A percentile compares a stretch with the other conserved stretches of the same genome.
Evolutionary conservation across 2,888 invertebrate genomes (phyloP).

Genomic region (Rotaria macrura): DNA sequence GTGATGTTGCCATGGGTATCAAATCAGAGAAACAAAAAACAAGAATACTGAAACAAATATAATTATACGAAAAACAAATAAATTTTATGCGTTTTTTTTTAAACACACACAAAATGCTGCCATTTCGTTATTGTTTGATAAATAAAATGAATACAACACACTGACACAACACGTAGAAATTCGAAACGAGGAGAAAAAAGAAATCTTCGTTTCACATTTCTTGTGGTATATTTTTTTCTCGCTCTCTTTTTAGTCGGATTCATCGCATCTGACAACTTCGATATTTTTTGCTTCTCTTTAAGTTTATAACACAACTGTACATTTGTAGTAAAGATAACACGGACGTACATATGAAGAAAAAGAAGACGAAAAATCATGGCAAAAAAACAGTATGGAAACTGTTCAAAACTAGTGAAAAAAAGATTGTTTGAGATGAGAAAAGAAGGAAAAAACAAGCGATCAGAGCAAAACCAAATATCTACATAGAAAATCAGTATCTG

Average conservation of each 20-base stretch:
- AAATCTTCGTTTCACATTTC: no score
- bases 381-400: not conserved
- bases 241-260: no score
- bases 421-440: not conserved
- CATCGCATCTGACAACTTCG: not conserved
- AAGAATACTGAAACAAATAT: not conserved
- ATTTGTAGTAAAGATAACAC: not conserved
- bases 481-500: not conserved
- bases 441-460: not conserved
- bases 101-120: not conserved
- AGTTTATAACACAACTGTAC: not conserved
- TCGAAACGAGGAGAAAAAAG: not conserved
- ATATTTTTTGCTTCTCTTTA: not conserved
- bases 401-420: not conserved
- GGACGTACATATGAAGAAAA: not conserved
- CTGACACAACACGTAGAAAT: not conserved
- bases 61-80: not conserved
- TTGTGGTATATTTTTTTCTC: no score
- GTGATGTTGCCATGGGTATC: not conserved
- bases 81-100: not conserved
- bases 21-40: not conserved
- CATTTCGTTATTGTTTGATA: not conserved
- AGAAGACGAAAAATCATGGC: not conserved
- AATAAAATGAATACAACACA: not conserved
- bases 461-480: not conserved